phyloP scores from a whole-genome alignment of 2,797 vertebrate species.

The Notolepis coatsorum region DNA sequence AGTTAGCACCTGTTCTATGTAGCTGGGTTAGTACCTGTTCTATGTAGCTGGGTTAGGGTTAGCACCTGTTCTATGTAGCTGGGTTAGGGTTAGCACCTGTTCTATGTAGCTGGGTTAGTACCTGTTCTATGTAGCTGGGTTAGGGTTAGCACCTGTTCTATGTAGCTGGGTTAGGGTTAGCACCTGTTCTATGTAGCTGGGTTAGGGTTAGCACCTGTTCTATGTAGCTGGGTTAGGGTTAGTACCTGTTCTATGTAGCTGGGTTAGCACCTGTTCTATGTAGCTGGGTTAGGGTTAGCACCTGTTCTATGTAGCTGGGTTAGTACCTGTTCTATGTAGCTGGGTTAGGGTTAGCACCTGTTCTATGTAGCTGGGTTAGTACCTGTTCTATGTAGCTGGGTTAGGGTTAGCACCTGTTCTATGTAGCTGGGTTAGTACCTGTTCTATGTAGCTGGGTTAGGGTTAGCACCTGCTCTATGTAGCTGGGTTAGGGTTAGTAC shows the following conservation, averaged over 20 bases:
- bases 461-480: conserved; percentile 84
- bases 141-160: conserved; percentile 83
- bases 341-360: too few relatives aligned
- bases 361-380: conserved; percentile 86
- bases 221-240: conserved; percentile 86
- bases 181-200: conserved; percentile 84
- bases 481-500: too few relatives aligned
- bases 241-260: conserved; percentile 84
- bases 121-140: conserved; percentile 85
- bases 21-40: conserved; percentile 82
- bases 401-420: conserved; percentile 80
- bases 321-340: conserved; percentile 83
- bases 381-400: conserved; percentile 85
- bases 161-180: too few relatives aligned
- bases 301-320: conserved; percentile 85
- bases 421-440: conserved; percentile 84
- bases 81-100: too few relatives aligned
- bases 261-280: conserved; percentile 86
- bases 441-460: conserved; percentile 87
- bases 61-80: conserved; percentile 84
- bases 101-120: conserved; percentile 87
- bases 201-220: too few relatives aligned
- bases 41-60: conserved; percentile 86
- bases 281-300: too few relatives aligned
- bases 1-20: conserved; percentile 84